Evolutionary conservation across 2,113 vertebrate genomes (phyloP), one percentile per base, ranked within the genome.

Genomic region (Antennarius striatus): DNA sequence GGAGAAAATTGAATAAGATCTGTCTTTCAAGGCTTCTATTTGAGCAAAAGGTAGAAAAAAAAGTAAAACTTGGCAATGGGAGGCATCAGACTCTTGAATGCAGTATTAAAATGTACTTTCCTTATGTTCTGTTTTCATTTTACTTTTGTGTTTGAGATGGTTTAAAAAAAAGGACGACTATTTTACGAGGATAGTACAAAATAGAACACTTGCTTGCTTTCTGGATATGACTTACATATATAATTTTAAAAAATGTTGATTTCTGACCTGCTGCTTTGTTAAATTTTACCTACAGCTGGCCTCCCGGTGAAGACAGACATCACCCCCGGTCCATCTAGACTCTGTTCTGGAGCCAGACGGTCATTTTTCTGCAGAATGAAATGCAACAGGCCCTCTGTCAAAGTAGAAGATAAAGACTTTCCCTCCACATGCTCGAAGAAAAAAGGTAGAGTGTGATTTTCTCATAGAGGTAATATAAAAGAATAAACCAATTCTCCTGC

Each of bases 311-410:
- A 98, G 91, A 98, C 97, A 0, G 98, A 99, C 90, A 96, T 98
- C 88, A 93, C 95, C 13, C 97, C 96, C 0, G 95, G 97, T 55
- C 96, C 98, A 1, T 98, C 96, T 22, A 83, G 97, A 42, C 92
- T 99, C 10, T 99, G 97, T 71, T 98, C 98, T 3, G 98, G 98
- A 66, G 97, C 98, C 28, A 90, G 98, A 0, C 94, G 98, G 47
- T 99, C 98, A 22, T 99, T 99, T 87, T 99, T 99, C 93, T 99
- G 97, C 93, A 93, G 97, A 84, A 99, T 99, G 97, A 99, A 99
- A 88, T 98, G 96, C 86, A 99, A 98, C 86, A 93, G 95, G 49
- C 95, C 96, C n/a, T 96, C 95, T 0, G 96, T 99, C 63, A 99
- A 99, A 90, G 93, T 96, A 47, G 97, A 99, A 91, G 96, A 99